phyloP scores from a whole-genome alignment of 2,797 vertebrate genomes.

The Spatula versicolor region DNA sequence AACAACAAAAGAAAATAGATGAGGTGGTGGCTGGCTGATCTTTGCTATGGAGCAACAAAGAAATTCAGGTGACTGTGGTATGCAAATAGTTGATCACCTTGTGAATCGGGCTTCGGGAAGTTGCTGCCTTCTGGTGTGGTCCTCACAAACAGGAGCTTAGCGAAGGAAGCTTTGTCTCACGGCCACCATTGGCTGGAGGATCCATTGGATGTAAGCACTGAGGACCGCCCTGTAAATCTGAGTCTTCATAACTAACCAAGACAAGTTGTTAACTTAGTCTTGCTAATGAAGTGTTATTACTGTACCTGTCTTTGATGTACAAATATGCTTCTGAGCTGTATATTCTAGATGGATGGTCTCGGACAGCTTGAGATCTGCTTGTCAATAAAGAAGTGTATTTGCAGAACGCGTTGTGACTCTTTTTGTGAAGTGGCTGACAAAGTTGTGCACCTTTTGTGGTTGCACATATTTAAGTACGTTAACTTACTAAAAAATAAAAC shows the following conservation, averaged over 20 bases:
- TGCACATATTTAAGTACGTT: neutral
- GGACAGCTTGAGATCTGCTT: neutral
- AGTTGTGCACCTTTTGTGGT: neutral
- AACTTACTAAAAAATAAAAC: neutral
- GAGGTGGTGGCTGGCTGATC: neutral
- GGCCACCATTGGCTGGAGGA: neutral
- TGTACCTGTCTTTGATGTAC: constrained; percentile 17
- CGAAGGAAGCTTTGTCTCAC: neutral
- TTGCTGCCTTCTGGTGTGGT: neutral
- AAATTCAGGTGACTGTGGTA: neutral
- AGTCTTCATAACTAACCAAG: neutral
- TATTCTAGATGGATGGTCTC: neutral
- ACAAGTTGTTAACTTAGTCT: neutral
- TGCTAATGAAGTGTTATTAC: neutral
- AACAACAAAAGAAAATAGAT: neutral
- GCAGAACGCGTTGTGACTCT: neutral
- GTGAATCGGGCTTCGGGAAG: neutral
- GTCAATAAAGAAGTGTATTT: constrained; percentile 37
- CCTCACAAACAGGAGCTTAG: neutral
- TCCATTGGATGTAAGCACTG: fast-evolving
- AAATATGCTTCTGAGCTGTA: neutral
- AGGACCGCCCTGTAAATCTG: neutral
- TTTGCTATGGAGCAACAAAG: neutral
- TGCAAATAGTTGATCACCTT: neutral
- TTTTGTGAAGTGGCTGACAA: neutral